A percentile compares a stretch with the other conserved stretches of the same genome.
These are phyloP conservation scores for Dermatophagoides farinae DNA, from an alignment of 1,140 invertebrate genomes.

Conservation along the genomic window DNA sequence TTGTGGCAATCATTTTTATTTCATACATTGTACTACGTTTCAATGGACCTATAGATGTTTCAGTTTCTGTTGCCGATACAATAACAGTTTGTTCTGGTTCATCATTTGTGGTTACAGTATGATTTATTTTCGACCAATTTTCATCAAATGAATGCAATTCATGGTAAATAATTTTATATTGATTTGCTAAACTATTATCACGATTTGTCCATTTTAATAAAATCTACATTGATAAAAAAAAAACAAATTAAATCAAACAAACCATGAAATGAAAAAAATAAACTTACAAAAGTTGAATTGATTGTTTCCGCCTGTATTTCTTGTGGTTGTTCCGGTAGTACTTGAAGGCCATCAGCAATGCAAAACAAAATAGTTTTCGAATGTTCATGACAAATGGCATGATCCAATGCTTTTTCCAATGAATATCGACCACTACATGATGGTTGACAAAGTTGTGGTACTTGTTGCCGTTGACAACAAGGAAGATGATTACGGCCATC, in stretches of 20 bases:
- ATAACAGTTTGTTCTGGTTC: conserved; percentile 21
- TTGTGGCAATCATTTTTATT: conserved; percentile 44
- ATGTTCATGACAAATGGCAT: conserved; percentile 56
- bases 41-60: conserved; percentile 35
- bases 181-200: neutral
- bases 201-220: conserved; percentile 1
- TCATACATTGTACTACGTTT: conserved; percentile 56
- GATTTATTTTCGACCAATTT: neutral
- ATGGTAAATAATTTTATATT: neutral
- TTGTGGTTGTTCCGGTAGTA: conserved; percentile 40
- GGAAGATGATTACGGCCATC: conserved; percentile 61
- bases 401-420: conserved; percentile 55
- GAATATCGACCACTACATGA: conserved; percentile 60
- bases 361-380: conserved; percentile 58
- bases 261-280: neutral
- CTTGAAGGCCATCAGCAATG: conserved; percentile 16
- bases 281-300: conserved; percentile 40
- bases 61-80: conserved; percentile 25
- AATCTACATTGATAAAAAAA: neutral
- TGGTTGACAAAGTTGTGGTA: conserved; percentile 60
- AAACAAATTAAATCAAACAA: neutral
- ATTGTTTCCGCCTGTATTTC: conserved; percentile 44
- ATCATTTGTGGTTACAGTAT: conserved; percentile 27
- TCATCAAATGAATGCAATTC: neutral
- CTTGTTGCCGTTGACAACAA: conserved; percentile 51